Evolutionary conservation across 2,113 vertebrate species (phyloP).

Genomic region (Neotragus pygmaeus): DNA sequence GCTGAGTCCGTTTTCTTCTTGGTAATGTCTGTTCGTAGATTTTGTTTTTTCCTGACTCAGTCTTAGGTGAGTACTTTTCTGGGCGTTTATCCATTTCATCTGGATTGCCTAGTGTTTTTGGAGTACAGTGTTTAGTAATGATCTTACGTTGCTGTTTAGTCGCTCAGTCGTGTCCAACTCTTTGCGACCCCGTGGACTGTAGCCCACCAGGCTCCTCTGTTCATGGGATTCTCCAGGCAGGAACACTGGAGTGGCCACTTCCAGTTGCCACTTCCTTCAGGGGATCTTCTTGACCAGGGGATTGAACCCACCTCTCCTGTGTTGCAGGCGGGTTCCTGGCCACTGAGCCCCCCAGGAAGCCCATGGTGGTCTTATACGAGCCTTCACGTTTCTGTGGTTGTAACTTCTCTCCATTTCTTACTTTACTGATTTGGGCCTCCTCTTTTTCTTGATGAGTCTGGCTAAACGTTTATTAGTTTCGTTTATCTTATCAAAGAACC

Average conservation of each 20-base stretch:
- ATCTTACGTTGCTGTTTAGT: neutral
- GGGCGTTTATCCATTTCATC: neutral
- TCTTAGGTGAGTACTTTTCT: neutral
- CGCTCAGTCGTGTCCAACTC: accelerated
- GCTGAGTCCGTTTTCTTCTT: neutral
- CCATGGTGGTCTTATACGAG: accelerated
- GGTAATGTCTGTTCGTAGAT: neutral
- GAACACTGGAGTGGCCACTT: neutral
- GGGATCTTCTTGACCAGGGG: neutral
- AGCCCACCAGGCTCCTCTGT: neutral
- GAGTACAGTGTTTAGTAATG: too few species aligned
- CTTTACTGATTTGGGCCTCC: neutral
- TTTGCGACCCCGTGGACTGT: neutral
- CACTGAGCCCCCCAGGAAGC: neutral
- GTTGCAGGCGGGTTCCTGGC: neutral
- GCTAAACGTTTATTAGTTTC: neutral
- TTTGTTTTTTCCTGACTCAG: neutral
- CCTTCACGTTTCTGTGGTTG: neutral
- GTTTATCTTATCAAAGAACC: neutral
- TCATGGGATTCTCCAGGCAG: neutral
- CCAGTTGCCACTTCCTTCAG: neutral
- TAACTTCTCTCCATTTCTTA: neutral
- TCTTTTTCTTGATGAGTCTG: neutral
- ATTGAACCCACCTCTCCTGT: neutral
- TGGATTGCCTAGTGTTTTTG: neutral